Evolutionary conservation across 2,797 vertebrate species (phyloP), one percentile per base, ranked within the genome.

Genomic region (Falco cherrug): DNA sequence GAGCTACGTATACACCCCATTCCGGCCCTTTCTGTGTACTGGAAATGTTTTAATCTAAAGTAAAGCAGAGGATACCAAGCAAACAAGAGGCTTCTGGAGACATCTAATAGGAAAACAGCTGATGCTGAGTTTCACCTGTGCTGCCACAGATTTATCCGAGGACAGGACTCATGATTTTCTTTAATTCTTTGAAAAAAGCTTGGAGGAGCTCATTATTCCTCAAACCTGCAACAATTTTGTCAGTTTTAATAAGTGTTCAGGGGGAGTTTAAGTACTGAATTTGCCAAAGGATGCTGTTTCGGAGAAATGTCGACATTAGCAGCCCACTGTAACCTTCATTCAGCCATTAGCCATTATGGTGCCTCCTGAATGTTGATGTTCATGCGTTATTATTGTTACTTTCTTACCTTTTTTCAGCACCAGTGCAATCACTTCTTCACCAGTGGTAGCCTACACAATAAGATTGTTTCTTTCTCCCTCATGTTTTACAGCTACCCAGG

Each of bases 201-300:
- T 64, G 48, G 29, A 87, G 31, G 51, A 78, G 35, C 57, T 97
- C 54, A 54, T 95, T 94, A 86, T 86, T 86, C 76, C 76, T 88
- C 65, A 69, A 94, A 80, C 31, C 41, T 60, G 45, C 79, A 88
- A 83, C 53, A 51, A 84, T 69, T 70, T 33, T 68, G 33, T 78
- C 59, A 57, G 24, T 26, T 90, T 78, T 59, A 88, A 81, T 91
- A 84, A 88, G 54, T 33, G 93, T 94, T 89, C 57, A 41, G 64
- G 65, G 22, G 19, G 9, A 87, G 37, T 95, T 71, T 39, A 89
- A 89, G 64, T 25, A 18, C 7, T 39, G 28, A 51, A 54, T 74
- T 93, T 74, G 69, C 61, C 71, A 47, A 68, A 89, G 64, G 45
- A 63, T 65, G 81, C 61, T 68, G 50, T 78, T 92, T 75, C 41